Evolutionary conservation across 1,140 invertebrate species (phyloP), one percentile per base, ranked within the genome.

Genomic region (Drosophila melanica): DNA sequence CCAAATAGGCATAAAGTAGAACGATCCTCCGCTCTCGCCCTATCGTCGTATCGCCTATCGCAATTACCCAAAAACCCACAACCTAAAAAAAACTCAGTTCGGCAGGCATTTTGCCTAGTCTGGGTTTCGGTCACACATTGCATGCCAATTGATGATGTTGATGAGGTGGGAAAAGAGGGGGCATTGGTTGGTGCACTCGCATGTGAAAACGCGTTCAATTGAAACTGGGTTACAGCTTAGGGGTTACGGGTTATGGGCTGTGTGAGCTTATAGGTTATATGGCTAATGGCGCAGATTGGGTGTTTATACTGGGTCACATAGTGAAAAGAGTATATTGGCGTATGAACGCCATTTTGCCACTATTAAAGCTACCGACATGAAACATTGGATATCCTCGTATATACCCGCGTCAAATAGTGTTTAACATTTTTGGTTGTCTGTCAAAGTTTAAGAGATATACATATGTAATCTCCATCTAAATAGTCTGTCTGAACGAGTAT

Each of bases 171-270:
- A 16, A 20, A 11, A 18, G 10, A n/a, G 14, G 53, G n/a, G 33
- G 0, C 14, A n/a, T 3, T 27, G 44, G 18, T 11, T 37, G 39
- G 82, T 79, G 82, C 82, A 86, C 55, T 87, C 82, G 79, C 82
- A 86, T 86, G 82, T 79, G 79, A 86, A 87, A 86, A 79, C 81
- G 84, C 82, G 82, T 86, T 86, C 71, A 87, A 82, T 86, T 87
- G 82, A 86, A 86, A 87, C 82, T 87, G 82, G 75, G 82, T 86
- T 86, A 86, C 79, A 76, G 71, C 60, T 79, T 79, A 64, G 59
- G 78, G 77, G 51, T 44, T 64, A 64, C 59, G 69, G 69, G 55
- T 57, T 75, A 79, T 67, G 64, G 75, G 62, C 60, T 67, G 45
- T 82, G 78, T 82, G 66, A 54, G 81, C 69, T 77, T 78, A 86